phyloP scores from a whole-genome alignment of 64 coral and sea anemone genomes.

The Hydrozoanthus tunicans region DNA sequence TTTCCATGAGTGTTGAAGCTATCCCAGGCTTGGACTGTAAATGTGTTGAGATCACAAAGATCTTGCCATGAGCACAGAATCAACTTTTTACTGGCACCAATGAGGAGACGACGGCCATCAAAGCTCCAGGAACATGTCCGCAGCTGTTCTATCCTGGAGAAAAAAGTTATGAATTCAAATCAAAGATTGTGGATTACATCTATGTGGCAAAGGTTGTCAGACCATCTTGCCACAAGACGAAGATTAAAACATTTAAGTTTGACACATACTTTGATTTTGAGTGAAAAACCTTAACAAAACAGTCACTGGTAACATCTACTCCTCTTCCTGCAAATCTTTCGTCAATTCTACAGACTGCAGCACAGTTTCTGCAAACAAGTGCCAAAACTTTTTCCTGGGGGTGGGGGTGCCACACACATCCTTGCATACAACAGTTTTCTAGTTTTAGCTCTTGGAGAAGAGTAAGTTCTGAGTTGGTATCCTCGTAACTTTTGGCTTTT shows the following conservation, averaged over 20 bases:
- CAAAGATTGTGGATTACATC: too few species aligned
- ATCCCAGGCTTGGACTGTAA: not conserved
- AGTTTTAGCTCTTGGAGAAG: constrained; percentile 24
- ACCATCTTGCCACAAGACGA: too few species aligned
- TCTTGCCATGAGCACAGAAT: constrained; percentile 30
- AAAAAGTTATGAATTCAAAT: not conserved
- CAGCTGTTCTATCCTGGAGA: not conserved
- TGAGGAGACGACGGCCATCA: constrained; percentile 10
- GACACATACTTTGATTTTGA: constrained; percentile 21
- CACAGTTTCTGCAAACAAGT: constrained; percentile 28
- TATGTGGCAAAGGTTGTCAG: too few species aligned
- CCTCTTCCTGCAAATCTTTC: not conserved
- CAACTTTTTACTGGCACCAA: constrained; percentile 28
- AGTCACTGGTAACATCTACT: not conserved
- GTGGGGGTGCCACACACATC: constrained; percentile 8
- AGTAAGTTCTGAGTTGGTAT: not conserved
- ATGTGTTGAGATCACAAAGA: constrained; percentile 7
- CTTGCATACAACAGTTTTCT: constrained; percentile 19
- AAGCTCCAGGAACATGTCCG: constrained; percentile 21
- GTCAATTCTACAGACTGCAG: constrained; percentile 41
- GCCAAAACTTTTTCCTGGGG: constrained; percentile 20
- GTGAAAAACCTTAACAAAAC: constrained; percentile 17
- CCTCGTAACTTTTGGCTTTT: not conserved
- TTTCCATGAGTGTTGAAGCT: constrained; percentile 35
- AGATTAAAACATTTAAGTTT: too few species aligned